Base-by-base conservation (phyloP, 2,888 invertebrate species). In the Megamerina dolium region DNA sequence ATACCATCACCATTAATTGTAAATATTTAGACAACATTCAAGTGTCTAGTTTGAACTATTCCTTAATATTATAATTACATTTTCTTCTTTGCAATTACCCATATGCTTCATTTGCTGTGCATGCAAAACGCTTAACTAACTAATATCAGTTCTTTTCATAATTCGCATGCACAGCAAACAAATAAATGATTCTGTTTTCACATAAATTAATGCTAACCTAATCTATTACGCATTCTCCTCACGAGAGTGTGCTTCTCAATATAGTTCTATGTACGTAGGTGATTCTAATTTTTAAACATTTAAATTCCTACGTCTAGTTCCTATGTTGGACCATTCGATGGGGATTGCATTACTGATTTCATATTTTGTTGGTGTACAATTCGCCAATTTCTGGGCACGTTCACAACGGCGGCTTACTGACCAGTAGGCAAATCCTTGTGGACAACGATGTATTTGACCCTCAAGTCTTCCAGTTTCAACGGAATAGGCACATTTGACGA, bases 381-480 rank as follows among this genome's bases (percentile, higher is more conserved):
- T 77, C 42, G 76, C 74, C 37, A 87, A 68, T 59, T 77, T 77
- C 33, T 74, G 70, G 1, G 74, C 72, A 32, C 78, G 76, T 69
- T 89, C 88, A 63, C 88, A 89, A 59, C 83, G 76, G 66, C 82
- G 79, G 55, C 86, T 87, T 4, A 85, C 78, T 32, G 82, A 77
- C 86, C 87, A 88, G 63, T 82, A 90, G 4, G 82, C 76, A 56
- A 80, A 87, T 32, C 82, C 81, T 56, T 79, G 74, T 1, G 89
- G 89, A 69, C 90, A 90, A 58, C 82, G 83, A 64, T 83, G 82
- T 12, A 89, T 73, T 56, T 79, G 80, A 13, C 85, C 88, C 66
- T 81, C 75, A 53, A 85, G 64, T 40, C 71, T 75, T 34, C 73
- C 75, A 2, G 72, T 61, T 50, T 73, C 73, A 10, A 60, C 50